Percentiles rank a stretch among this genome's conserved stretches.
Conservation (phyloP, 1,140 invertebrate genomes). For the Dendroctonus ponderosae region DNA sequence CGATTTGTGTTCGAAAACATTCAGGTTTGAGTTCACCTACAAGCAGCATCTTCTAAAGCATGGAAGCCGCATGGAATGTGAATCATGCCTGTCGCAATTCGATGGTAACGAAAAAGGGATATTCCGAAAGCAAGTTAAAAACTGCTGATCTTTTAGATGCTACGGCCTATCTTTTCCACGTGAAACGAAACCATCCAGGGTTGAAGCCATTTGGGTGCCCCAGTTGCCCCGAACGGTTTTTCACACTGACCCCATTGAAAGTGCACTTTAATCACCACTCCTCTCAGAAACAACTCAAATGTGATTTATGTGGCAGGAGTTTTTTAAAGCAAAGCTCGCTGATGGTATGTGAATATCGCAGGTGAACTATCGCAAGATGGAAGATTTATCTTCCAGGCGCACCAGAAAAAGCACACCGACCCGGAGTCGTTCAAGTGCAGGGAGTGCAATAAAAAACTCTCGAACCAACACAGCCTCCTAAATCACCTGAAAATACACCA, state of each 20-base stretch:
- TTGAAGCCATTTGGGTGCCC: conserved; percentile 48
- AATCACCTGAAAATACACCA: conserved; percentile 61
- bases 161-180: not conserved
- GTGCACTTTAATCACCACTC: conserved; percentile 48
- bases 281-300: conserved; percentile 39
- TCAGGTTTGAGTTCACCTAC: conserved; percentile 34
- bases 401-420: conserved; percentile 67
- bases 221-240: conserved; percentile 47
- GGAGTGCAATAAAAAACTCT: conserved; percentile 47
- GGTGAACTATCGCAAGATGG: not conserved
- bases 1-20: conserved; percentile 37
- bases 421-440: conserved; percentile 64
- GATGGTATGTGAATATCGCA: not conserved
- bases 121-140: not conserved
- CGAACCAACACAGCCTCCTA: conserved; percentile 49
- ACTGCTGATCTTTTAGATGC: conserved; percentile 3
- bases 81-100: conserved; percentile 40
- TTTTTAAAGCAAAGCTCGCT: conserved; percentile 40
- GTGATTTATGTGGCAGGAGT: conserved; percentile 47
- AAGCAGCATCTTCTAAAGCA: conserved; percentile 41
- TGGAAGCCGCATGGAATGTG: conserved; percentile 37
- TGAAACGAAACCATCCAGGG: conserved; percentile 36
- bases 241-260: conserved; percentile 42
- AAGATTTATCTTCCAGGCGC: conserved; percentile 52
- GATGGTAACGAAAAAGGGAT: conserved; percentile 34